Base-by-base conservation (phyloP, 2,888 invertebrate genomes). In the Drosophila nr. perissopoda region DNA sequence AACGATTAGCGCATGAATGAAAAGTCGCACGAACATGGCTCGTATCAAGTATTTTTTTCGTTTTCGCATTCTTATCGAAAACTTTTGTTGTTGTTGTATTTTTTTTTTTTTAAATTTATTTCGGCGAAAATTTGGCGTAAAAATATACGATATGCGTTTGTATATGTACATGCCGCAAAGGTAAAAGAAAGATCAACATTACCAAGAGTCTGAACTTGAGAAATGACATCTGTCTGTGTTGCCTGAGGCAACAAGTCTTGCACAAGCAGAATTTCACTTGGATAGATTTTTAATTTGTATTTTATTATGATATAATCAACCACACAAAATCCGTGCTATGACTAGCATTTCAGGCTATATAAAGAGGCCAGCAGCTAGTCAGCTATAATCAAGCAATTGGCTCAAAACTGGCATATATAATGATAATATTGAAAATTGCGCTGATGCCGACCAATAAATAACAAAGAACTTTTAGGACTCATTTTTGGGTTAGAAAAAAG, bases 1-100 rank as follows among this genome's bases (percentile, higher is more conserved):
- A 65, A 65, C 84, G 91, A 90, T 85, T 83, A 83, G 84, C 88
- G 84, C 90, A 85, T 85, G 84, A 85, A 85, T 85, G 84, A 85
- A 85, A 85, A 90, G 80, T 78, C 82, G 64, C 61, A 82, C 79
- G 63, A 82, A 34, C 54, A 79, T 67, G 57, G 53, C 82, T 68
- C 68, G 69, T 27, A 58, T 34, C 49, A 68, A 65, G 62, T 69
- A 61, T n/a, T 36, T n/a, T 27, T 75, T 70, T 72, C 38, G 54
- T 33, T 18, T 51, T 69, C 29, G 48, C 21, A 46, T 46, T 61
- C 49, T 72, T 59, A 46, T 40, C 48, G 53, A 27, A 2, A 16
- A 2, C 0, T 5, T 49, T 61, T 40, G 10, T 40, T 60, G 13
- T 40, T 60, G 27, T 34, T 57, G 10, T 49, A 48, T 58, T 36